Evolutionary conservation across 1,140 invertebrate genomes (phyloP), one percentile per base, ranked within the genome.

Genomic region (Aricia agestis): DNA sequence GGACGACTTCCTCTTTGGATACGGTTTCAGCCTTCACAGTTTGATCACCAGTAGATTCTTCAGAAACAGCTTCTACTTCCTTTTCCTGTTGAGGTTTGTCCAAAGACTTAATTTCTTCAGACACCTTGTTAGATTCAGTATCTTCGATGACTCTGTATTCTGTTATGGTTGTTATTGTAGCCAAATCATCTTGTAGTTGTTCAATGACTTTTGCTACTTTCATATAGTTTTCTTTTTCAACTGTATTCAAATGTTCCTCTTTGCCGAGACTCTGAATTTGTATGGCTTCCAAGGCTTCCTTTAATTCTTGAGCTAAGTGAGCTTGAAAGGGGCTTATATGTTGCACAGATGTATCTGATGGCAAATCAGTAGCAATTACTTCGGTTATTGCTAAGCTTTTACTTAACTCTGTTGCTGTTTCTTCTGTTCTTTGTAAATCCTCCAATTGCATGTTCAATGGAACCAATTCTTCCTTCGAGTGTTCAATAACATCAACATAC

Each of bases 361-460:
- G 17, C 11, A 63, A 11, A 19, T 18, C 10, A 3, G 18, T 9
- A 19, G 59, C 10, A 18, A 63, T 4, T 4, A 19, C 10, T 63
- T 63, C 59, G 19, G 17, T 19, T 0, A 19, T 19, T 25, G 19
- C 18, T 10, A 63, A 18, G 11, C 59, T 63, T 25, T 63, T 7
- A 4, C 59, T 1, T 63, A 63, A 25, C 6, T 63, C 59, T 63
- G 17, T 63, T 25, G 59, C 18, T 11, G 19, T 25, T 11, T 19
- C 2, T 10, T 17, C 19, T 2, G 18, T 9, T 63, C 11, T 10
- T 9, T 63, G 4, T 63, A 63, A 82, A 78, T 63, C 18, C 19
- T 63, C 19, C 10, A 25, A 11, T 31, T 25, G 0, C 1, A 63
- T 63, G 11, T 63, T 52, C 3, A 52, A 10, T 63, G 6, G 59